Percentiles rank a stretch among this genome's conserved stretches.
Conservation (phyloP, 2,113 vertebrate species). For the Agapornis roseicollis region DNA sequence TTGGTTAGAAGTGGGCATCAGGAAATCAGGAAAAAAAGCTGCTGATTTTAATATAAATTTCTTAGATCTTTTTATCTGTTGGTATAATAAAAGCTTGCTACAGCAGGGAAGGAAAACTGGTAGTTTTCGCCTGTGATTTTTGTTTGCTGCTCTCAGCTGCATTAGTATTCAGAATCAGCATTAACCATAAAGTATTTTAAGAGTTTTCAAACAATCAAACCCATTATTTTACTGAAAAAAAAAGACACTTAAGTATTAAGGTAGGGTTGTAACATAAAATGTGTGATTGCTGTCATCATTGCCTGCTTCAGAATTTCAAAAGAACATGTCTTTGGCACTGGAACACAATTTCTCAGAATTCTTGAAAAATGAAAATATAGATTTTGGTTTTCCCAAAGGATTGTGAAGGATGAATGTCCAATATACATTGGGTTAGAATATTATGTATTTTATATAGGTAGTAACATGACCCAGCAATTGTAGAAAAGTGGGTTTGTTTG, state of each 20-base stretch:
- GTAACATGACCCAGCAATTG: background rate
- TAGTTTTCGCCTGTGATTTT: background rate
- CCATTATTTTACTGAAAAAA: conserved; percentile 21
- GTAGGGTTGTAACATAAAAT: background rate
- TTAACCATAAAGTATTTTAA: background rate
- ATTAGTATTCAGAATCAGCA: background rate
- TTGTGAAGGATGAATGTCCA: background rate
- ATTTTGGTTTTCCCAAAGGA: background rate
- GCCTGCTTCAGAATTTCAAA: background rate
- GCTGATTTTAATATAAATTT: background rate
- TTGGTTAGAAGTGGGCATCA: background rate
- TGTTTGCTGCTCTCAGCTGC: background rate
- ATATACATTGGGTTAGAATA: background rate
- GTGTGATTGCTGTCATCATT: background rate
- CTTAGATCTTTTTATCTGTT: background rate
- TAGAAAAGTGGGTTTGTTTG: background rate
- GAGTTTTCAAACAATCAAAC: background rate
- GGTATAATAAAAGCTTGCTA: background rate
- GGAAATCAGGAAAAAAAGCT: background rate
- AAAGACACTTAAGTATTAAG: background rate
- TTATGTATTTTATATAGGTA: too few species aligned
- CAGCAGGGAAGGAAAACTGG: background rate
- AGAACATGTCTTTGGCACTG: background rate
- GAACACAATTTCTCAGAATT: background rate
- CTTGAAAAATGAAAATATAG: background rate